Evolutionary conservation across 1,140 invertebrate genomes (phyloP).

Genomic region (Pogonognathellus flavescens): DNA sequence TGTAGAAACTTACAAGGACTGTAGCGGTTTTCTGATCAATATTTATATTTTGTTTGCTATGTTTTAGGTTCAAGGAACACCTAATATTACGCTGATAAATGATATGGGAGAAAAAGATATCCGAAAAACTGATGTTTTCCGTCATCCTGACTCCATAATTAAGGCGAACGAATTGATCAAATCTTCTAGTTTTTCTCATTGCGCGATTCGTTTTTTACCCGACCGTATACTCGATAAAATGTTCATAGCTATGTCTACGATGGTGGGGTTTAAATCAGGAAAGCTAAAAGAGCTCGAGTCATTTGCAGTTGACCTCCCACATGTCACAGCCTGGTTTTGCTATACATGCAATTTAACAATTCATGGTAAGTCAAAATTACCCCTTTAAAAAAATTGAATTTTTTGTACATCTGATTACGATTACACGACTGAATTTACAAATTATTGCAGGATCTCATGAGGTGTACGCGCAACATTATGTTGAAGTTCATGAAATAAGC

Average conservation of each 20-base stretch:
- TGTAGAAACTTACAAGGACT: too few relatives aligned
- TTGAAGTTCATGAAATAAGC: conserved; percentile 48
- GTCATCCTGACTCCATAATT: conserved; percentile 54
- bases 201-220: conserved; percentile 49
- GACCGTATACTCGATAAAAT: conserved; percentile 61
- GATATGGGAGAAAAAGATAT: conserved; percentile 61
- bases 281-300: conserved; percentile 57
- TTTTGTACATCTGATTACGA: too few relatives aligned
- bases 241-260: conserved; percentile 50
- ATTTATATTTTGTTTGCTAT: neutral
- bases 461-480: conserved; percentile 52
- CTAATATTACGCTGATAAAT: conserved; percentile 57
- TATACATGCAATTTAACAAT: conserved; percentile 57
- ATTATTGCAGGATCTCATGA: conserved; percentile 26
- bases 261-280: conserved; percentile 62
- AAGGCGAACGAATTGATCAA: conserved; percentile 52
- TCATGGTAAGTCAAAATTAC: conserved; percentile 50
- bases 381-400: too few relatives aligned
- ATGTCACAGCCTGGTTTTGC: conserved; percentile 59
- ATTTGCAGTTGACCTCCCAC: conserved; percentile 50
- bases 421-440: too few relatives aligned
- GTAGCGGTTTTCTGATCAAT: too few relatives aligned
- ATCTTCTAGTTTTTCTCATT: conserved; percentile 58
- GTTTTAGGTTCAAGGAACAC: conserved; percentile 54
- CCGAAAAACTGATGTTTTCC: conserved; percentile 53